phyloP scores from a whole-genome alignment of 2,888 invertebrate species.

The Cantharis flavilabris region DNA sequence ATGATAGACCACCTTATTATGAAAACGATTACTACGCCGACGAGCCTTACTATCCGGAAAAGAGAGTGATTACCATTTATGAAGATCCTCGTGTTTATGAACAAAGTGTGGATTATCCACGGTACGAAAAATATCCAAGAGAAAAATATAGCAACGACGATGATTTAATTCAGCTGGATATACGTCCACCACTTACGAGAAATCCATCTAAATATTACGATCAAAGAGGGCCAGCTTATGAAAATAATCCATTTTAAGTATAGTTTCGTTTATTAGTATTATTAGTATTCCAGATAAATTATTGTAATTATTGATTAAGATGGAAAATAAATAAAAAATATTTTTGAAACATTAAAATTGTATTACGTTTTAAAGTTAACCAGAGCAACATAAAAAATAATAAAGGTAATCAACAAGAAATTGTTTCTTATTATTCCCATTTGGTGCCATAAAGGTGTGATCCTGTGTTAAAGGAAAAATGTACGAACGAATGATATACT shows the following conservation, averaged over 20 bases:
- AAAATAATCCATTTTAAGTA: conserved; percentile 2
- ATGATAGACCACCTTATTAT: conserved; percentile 14
- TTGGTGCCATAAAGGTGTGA: neutral
- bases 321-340: too few species aligned
- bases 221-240: conserved; percentile 1
- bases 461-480: neutral
- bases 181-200: conserved; percentile 34
- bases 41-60: conserved; percentile 25
- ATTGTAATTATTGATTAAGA: too few species aligned
- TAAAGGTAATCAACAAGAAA: neutral
- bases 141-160: conserved; percentile 31
- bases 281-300: neutral
- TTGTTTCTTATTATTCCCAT: conserved; percentile 9
- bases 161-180: conserved; percentile 42
- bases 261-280: neutral
- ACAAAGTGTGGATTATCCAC: conserved; percentile 19
- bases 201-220: conserved; percentile 23
- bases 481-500: neutral
- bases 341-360: neutral
- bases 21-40: conserved; percentile 22
- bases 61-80: conserved; percentile 50
- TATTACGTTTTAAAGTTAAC: neutral
- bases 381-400: neutral
- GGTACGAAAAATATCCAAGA: conserved; percentile 14
- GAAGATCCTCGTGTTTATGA: conserved; percentile 49